Evolutionary conservation across 2,888 invertebrate species (phyloP).

Genomic region (Yponomeuta evonymella): DNA sequence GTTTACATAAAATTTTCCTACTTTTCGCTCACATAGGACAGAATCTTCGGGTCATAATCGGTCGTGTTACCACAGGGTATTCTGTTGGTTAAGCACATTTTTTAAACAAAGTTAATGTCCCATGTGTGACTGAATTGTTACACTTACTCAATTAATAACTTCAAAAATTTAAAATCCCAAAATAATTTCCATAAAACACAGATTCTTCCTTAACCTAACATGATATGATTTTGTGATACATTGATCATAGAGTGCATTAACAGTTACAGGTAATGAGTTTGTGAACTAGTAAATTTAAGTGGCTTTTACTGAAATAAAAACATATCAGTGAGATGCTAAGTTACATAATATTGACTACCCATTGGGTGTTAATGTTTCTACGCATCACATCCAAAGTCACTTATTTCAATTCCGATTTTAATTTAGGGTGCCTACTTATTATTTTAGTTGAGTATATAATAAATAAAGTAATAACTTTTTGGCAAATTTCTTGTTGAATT

Average conservation of each 20-base stretch:
- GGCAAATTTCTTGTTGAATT: conserved; percentile 14
- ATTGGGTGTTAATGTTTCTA: background rate
- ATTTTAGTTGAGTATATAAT: background rate
- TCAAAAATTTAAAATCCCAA: conserved; percentile 31
- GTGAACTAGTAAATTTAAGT: background rate
- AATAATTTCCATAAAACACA: conserved; percentile 34
- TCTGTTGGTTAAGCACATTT: too few species aligned
- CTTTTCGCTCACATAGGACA: background rate
- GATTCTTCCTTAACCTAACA: conserved; percentile 44
- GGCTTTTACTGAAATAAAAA: background rate
- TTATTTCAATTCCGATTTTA: background rate
- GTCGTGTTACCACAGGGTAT: background rate
- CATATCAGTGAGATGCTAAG: background rate
- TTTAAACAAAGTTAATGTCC: conserved; percentile 17
- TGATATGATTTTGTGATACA: conserved; percentile 59
- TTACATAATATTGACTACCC: background rate
- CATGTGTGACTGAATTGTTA: conserved; percentile 19
- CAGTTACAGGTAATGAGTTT: background rate
- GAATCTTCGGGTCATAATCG: conserved; percentile 18
- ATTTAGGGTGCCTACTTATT: background rate
- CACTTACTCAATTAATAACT: conserved; percentile 34
- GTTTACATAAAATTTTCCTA: conserved; percentile 10
- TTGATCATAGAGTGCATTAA: conserved; percentile 20
- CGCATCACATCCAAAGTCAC: background rate
- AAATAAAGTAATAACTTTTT: conserved; percentile 15